Evolutionary conservation across 2,888 invertebrate genomes (phyloP).

Genomic region (Leptinotarsa rubiginosa): DNA sequence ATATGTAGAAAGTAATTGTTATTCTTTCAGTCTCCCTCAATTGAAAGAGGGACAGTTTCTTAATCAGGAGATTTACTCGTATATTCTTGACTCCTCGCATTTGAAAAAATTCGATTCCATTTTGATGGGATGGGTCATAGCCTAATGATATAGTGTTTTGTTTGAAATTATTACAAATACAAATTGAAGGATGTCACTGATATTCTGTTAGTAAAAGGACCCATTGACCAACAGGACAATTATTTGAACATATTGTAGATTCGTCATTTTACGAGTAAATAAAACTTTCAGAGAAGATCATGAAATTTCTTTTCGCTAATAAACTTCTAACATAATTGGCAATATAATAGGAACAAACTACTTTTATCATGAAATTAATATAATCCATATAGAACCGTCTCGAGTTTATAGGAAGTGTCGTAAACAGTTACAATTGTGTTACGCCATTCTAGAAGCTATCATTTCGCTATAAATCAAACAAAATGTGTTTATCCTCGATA

Average conservation of each 20-base stretch:
- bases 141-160: no score
- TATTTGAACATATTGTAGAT: neutral
- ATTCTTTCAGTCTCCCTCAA: no score
- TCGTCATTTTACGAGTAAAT: neutral
- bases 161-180: no score
- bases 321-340: neutral
- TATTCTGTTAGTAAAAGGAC: no score
- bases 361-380: neutral
- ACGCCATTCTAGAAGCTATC: neutral
- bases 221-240: no score
- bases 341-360: neutral
- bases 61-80: no score
- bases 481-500: neutral
- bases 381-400: neutral
- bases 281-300: neutral
- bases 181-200: no score
- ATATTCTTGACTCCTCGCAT: no score
- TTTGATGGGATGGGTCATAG: no score
- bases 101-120: no score
- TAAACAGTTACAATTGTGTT: neutral
- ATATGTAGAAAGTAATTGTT: no score
- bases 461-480: slow-evolving; percentile 4
- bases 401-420: neutral
- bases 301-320: neutral
- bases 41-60: no score